Percentiles rank a stretch among this genome's conserved stretches.
Evolutionary conservation across 2,113 vertebrate genomes (phyloP).

Genomic region (Catharus bicknelli): DNA sequence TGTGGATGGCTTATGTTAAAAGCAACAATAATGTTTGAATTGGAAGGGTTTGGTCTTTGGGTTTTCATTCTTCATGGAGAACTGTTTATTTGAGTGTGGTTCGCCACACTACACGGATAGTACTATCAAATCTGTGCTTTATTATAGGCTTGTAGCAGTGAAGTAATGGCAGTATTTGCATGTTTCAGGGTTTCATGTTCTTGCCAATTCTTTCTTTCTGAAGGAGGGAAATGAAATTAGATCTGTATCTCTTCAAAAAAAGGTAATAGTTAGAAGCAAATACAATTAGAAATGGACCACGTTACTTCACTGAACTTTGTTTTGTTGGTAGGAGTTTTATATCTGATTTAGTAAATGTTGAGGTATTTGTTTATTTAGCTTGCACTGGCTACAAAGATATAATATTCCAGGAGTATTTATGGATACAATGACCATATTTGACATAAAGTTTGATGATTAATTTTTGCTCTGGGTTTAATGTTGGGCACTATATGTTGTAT

Average conservation of each 20-base stretch:
- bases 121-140: slow-evolving; percentile 74
- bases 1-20: slow-evolving; percentile 74
- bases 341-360: neutral
- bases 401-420: neutral
- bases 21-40: slow-evolving; percentile 75
- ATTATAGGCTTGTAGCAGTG: slow-evolving; percentile 63
- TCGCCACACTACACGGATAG: slow-evolving; percentile 70
- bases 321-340: neutral
- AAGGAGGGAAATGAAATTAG: slow-evolving; percentile 55
- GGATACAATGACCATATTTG: neutral
- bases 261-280: slow-evolving; percentile 29
- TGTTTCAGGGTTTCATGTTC: slow-evolving; percentile 37
- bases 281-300: slow-evolving; percentile 1
- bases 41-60: slow-evolving; percentile 63
- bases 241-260: slow-evolving; percentile 16
- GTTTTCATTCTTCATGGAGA: slow-evolving; percentile 70
- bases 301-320: neutral
- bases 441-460: neutral
- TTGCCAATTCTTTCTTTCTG: slow-evolving; percentile 45
- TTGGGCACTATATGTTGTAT: neutral
- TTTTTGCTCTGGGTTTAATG: neutral
- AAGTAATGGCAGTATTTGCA: slow-evolving; percentile 32
- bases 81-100: slow-evolving; percentile 79
- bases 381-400: neutral
- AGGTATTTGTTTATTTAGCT: neutral